Percentiles rank a stretch among this genome's conserved stretches.
phyloP scores from a whole-genome alignment of 2,113 vertebrate genomes.

The Chloebia gouldiae region DNA sequence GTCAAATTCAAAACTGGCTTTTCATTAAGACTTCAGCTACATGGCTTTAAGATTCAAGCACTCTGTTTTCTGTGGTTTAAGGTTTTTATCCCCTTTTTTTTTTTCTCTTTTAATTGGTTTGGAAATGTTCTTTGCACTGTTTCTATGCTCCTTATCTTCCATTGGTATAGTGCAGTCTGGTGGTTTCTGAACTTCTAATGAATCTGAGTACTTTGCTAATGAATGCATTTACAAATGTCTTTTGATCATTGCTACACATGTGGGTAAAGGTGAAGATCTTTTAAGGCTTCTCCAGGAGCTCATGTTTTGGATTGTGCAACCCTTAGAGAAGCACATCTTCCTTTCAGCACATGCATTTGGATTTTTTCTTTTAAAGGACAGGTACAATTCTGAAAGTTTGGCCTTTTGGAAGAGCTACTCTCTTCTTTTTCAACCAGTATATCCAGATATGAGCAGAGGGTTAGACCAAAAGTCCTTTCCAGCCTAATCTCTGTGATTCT shows the following conservation, averaged over 20 bases:
- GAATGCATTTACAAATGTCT: not conserved
- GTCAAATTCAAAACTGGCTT: conserved; percentile 40
- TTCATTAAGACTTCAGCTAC: conserved; percentile 52
- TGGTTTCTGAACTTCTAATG: not conserved
- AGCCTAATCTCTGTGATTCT: not conserved
- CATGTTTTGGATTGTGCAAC: not conserved
- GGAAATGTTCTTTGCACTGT: not conserved
- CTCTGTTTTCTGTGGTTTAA: not conserved
- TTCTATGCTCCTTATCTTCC: not conserved
- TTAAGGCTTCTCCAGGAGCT: not conserved
- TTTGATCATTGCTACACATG: not conserved
- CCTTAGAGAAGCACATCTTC: not conserved
- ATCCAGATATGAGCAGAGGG: not conserved
- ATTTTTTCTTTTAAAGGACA: not conserved
- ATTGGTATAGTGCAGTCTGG: not conserved
- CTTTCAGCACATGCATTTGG: not conserved
- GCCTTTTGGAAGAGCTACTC: not conserved
- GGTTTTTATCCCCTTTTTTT: not conserved
- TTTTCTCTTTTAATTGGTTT: not conserved
- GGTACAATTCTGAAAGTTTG: not conserved
- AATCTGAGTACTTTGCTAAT: not conserved
- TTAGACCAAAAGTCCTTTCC: not conserved
- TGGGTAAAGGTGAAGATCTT: not conserved
- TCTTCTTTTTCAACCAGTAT: not conserved
- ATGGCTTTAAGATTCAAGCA: not conserved